Conservation (phyloP, 1,140 invertebrate genomes). For the Drosophila burlai region DNA sequence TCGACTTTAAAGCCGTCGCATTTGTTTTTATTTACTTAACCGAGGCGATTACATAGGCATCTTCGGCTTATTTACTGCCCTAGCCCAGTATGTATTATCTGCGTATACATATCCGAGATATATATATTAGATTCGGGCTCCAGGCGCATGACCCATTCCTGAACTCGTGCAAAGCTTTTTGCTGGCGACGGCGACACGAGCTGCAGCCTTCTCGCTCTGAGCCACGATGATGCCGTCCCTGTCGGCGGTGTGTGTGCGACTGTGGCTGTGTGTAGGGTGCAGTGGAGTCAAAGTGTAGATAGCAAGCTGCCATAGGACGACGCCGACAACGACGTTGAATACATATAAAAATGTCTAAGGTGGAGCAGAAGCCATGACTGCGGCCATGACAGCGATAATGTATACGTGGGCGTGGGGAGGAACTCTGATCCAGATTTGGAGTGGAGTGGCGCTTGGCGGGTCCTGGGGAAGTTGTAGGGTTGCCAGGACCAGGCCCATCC, state of each 20-base stretch:
- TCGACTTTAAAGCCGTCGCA: constrained; percentile 49
- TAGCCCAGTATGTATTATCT: constrained; percentile 44
- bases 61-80: constrained; percentile 58
- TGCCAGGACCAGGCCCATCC: constrained; percentile 47
- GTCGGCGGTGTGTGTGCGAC: constrained; percentile 46
- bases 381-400: constrained; percentile 83
- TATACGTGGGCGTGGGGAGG: constrained; percentile 53
- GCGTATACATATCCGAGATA: constrained; percentile 38
- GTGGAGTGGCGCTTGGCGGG: constrained; percentile 10
- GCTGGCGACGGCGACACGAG: constrained; percentile 68
- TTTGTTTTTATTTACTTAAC: constrained; percentile 73
- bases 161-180: constrained; percentile 68
- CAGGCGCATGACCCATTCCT: constrained; percentile 84
- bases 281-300: constrained; percentile 80
- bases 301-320: constrained; percentile 80
- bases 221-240: constrained; percentile 70
- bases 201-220: constrained; percentile 61
- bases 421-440: constrained; percentile 8
- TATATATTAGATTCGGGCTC: constrained; percentile 59
- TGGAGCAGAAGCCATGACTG: constrained; percentile 84
- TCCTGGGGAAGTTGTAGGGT: constrained; percentile 59
- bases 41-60: constrained; percentile 27
- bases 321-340: constrained; percentile 74
- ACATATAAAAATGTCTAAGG: constrained; percentile 80
- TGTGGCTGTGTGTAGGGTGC: constrained; percentile 40